Conservation (phyloP, 2,113 vertebrate genomes). For the Ophthalmolycus amberensis region DNA sequence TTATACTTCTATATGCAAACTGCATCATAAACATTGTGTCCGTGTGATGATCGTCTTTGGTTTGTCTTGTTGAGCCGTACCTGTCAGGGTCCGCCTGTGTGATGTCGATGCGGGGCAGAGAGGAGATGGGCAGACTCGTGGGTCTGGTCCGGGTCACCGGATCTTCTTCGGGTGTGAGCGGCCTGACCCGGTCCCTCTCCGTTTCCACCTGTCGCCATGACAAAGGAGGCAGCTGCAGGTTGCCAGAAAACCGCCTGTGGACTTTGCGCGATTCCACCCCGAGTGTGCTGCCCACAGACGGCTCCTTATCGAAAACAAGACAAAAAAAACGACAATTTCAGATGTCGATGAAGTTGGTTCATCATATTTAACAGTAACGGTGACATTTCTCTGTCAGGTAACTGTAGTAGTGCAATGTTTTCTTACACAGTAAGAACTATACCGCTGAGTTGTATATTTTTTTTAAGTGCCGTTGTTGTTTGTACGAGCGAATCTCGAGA, state of each 20-base stretch:
- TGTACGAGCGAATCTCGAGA: background rate
- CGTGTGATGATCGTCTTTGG: background rate
- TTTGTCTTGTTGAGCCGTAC: slow-evolving; percentile 74
- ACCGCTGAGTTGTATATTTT: background rate
- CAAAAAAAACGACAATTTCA: background rate
- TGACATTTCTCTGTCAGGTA: background rate
- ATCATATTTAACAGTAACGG: background rate
- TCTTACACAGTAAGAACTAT: background rate
- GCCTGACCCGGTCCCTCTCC: slow-evolving; percentile 66
- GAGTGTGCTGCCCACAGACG: slow-evolving; percentile 81
- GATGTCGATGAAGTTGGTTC: background rate
- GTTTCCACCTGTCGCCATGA: slow-evolving; percentile 90
- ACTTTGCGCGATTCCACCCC: slow-evolving; percentile 91
- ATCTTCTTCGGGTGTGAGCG: slow-evolving; percentile 88
- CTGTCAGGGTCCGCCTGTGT: slow-evolving; percentile 90
- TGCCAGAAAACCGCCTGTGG: slow-evolving; percentile 91
- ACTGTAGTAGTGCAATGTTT: background rate
- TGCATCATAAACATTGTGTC: background rate
- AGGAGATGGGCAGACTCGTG: slow-evolving; percentile 87
- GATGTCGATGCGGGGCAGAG: slow-evolving; percentile 92
- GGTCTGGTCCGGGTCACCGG: slow-evolving; percentile 86
- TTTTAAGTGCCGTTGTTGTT: background rate
- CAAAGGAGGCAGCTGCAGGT: slow-evolving; percentile 90
- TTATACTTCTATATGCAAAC: background rate
- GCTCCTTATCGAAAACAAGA: slow-evolving; percentile 76